phyloP scores from a whole-genome alignment of 2,113 vertebrate genomes.

The Gymnorhina tibicen region DNA sequence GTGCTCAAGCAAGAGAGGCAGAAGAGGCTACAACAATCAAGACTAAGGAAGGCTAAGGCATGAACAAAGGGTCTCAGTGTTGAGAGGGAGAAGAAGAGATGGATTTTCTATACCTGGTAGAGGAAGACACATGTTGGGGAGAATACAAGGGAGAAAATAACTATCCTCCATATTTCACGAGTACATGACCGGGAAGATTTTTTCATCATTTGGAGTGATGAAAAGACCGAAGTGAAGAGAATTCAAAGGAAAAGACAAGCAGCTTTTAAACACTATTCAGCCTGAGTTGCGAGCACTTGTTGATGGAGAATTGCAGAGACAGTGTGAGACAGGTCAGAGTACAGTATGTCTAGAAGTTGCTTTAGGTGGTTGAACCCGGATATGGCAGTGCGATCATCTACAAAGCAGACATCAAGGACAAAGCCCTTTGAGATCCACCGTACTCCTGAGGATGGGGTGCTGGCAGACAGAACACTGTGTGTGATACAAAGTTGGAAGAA shows the following conservation, averaged over 20 bases:
- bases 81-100: not conserved
- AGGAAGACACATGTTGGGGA: not conserved
- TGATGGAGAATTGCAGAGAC: not conserved
- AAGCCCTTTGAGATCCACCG: not conserved
- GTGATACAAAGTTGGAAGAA: not conserved
- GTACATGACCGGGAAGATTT: not conserved
- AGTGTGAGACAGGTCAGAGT: not conserved
- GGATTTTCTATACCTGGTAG: not conserved
- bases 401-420: not conserved
- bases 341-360: not conserved
- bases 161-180: not conserved
- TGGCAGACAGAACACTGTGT: not conserved
- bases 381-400: not conserved
- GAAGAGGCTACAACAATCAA: not conserved
- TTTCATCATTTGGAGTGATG: not conserved
- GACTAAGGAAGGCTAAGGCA: not conserved
- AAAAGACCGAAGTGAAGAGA: not conserved
- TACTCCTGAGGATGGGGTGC: not conserved
- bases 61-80: not conserved
- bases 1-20: not conserved
- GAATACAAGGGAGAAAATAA: not conserved
- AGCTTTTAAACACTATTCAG: constrained; percentile 2
- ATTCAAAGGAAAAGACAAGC: constrained; percentile 6
- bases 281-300: not conserved
- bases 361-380: not conserved